Evolutionary conservation across 2,888 invertebrate genomes (phyloP).

Genomic region (Acrocyrtus sp.): DNA sequence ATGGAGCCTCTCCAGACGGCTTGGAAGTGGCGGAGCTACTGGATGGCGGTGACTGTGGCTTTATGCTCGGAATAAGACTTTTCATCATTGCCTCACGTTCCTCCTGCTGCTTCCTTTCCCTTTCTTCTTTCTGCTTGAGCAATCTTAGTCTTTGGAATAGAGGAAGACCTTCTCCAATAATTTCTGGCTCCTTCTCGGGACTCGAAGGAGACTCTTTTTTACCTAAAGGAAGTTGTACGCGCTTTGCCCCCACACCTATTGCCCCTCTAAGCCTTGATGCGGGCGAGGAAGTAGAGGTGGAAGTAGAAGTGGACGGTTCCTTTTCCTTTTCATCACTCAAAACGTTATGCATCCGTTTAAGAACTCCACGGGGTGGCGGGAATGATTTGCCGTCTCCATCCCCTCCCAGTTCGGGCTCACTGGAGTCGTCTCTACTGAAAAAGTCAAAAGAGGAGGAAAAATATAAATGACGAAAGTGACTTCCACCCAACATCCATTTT

Average conservation of each 20-base stretch:
- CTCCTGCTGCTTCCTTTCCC: constrained; percentile 67
- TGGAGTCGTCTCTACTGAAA: constrained; percentile 62
- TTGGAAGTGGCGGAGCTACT: background rate
- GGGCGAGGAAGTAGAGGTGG: constrained; percentile 57
- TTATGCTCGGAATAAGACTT: constrained; percentile 67
- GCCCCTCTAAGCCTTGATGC: constrained; percentile 25
- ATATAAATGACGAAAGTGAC: background rate
- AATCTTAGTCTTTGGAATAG: constrained; percentile 80
- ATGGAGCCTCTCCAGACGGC: background rate
- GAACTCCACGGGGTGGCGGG: constrained; percentile 69
- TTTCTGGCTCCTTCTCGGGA: constrained; percentile 64
- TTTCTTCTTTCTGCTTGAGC: constrained; percentile 85
- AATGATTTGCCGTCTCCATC: constrained; percentile 39
- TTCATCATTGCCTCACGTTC: constrained; percentile 70
- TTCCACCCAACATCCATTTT: no score
- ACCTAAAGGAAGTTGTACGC: constrained; percentile 40
- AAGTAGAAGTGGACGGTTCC: constrained; percentile 55
- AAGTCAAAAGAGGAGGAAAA: no score
- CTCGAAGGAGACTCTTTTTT: constrained; percentile 11
- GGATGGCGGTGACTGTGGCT: constrained; percentile 29
- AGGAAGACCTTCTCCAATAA: constrained; percentile 86
- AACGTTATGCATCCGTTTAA: constrained; percentile 78
- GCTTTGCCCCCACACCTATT: constrained; percentile 34
- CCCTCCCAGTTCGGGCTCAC: constrained; percentile 60
- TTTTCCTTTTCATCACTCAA: constrained; percentile 67